These are phyloP conservation scores for Melanerpes aurifrons DNA, from an alignment of 2,113 vertebrate genomes.

Conservation along the genomic window DNA sequence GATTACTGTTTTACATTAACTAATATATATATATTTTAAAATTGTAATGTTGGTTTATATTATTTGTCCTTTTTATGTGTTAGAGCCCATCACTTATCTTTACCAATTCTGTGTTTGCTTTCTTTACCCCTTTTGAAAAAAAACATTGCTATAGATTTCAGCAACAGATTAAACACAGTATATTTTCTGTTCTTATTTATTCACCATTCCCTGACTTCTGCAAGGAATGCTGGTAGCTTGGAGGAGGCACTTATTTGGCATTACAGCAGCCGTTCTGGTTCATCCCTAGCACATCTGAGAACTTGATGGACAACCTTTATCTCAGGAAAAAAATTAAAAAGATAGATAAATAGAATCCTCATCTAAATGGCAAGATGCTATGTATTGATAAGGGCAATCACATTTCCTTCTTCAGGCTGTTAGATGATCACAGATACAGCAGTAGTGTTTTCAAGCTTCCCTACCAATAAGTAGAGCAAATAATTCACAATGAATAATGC, in stretches of 20 bases:
- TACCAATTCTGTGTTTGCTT: background rate
- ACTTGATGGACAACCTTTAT: constrained; percentile 23
- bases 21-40: background rate
- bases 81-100: background rate
- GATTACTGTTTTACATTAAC: background rate
- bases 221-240: background rate
- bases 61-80: background rate
- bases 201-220: background rate
- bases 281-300: background rate
- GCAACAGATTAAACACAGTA: background rate
- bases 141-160: background rate
- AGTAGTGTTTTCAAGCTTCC: constrained; percentile 57
- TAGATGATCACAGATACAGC: constrained; percentile 40
- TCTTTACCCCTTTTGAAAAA: background rate
- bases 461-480: constrained; percentile 32
- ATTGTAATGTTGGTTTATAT: background rate
- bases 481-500: constrained; percentile 63
- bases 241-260: background rate
- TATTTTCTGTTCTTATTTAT: background rate
- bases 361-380: background rate
- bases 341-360: background rate
- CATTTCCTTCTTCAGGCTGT: constrained; percentile 28
- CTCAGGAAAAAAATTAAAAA: background rate
- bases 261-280: background rate
- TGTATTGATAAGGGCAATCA: constrained; percentile 43